Conservation (phyloP, 2,113 vertebrate species). For the Elephas maximus region DNA sequence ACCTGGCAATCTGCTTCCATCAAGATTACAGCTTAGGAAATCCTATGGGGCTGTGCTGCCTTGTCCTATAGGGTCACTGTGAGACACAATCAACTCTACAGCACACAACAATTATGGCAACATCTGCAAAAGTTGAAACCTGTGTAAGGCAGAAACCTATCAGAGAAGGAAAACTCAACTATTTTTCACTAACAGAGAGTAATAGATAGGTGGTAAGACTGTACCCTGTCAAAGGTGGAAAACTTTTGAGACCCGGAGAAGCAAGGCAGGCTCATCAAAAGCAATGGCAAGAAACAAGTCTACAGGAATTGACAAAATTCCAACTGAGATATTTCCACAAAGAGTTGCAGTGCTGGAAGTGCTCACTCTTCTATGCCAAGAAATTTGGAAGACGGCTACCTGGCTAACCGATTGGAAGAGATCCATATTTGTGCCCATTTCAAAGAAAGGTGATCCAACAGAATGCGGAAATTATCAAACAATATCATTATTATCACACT, state of each 20-base stretch:
- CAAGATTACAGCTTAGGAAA: neutral
- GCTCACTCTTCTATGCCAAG: too few species aligned
- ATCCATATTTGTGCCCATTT: too few species aligned
- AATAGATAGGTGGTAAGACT: neutral
- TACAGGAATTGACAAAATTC: too few species aligned
- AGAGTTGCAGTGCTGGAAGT: too few species aligned
- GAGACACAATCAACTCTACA: neutral
- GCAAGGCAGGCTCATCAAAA: neutral
- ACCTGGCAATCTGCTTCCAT: neutral
- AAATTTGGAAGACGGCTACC: too few species aligned
- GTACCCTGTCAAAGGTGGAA: neutral
- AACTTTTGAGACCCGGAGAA: neutral
- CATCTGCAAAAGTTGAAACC: neutral
- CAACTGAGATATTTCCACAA: too few species aligned
- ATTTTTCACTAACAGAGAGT: neutral
- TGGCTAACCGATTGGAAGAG: too few species aligned
- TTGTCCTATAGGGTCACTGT: neutral
- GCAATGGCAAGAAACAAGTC: too few species aligned
- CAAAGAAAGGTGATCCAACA: too few species aligned
- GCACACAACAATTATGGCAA: neutral
- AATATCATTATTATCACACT: too few species aligned
- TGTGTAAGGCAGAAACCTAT: neutral
- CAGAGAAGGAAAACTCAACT: neutral
- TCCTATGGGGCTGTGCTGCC: neutral
- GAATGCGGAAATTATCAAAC: too few species aligned